Evolutionary conservation across 2,888 invertebrate species (phyloP), one percentile per base, ranked within the genome.

Genomic region (Barypeithes pellucidus): DNA sequence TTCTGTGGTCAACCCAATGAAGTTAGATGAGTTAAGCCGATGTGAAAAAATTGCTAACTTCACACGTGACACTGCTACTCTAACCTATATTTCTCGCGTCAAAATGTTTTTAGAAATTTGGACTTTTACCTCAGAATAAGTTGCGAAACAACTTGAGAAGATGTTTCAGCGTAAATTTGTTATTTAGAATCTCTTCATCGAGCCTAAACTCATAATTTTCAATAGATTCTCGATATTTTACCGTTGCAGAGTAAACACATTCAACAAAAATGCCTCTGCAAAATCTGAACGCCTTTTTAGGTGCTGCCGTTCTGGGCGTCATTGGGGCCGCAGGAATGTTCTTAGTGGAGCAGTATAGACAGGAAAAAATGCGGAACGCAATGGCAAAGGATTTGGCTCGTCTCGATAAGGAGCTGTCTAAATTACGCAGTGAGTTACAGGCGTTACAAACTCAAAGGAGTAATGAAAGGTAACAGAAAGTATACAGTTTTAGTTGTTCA

Each of bases 271-370:
- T 81, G 81, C 79, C 81, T 7, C 47, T 80, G 54, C 72, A 79
- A 60, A 79, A 79, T 77, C 73, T 81, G 11, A 80, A 80, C 68
- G 79, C 79, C 3, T 72, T 75, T 69, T 67, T 85, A 74, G 85
- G 85, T 16, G 85, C 85, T 62, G 84, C 84, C n/a, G 79, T 85
- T 22, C 75, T 86, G 71, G 86, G 86, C 4, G 80, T 85, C 0
- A 82, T 86, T 20, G 82, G 84, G 76, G 86, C 85, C 16, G 86
- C 85, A 33, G 83, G 84, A 9, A 78, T 86, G 73, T 83, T 82
- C 61, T 76, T 86, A 3, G 82, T 82, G n/a, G 85, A 86, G 70
- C 84, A 85, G 63, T 83, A 81, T 54, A 79, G 82, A 29, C 85
- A 85, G 50, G 85, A 85, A 66, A 81, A 82, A 70, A 76, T 80